Evolutionary conservation across 2,888 invertebrate species (phyloP).

Genomic region (Heteropelma amictum): DNA sequence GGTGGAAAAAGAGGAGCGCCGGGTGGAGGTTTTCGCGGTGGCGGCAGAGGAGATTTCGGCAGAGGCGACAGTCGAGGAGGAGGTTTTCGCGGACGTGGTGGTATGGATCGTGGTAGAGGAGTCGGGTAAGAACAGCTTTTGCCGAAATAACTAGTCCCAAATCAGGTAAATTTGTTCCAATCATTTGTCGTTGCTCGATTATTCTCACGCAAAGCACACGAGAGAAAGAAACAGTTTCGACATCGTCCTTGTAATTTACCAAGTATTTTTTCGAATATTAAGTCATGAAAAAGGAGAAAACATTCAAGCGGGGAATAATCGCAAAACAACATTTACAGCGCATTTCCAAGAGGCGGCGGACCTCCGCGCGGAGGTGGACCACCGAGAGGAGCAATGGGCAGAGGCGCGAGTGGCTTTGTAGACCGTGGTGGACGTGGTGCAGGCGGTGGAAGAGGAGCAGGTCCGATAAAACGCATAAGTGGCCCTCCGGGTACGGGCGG

Average conservation of each 20-base stretch:
- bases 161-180: too few species aligned
- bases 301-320: background rate
- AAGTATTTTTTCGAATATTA: background rate
- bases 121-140: constrained; percentile 56
- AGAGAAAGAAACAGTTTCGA: too few species aligned
- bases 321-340: constrained; percentile 27
- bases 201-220: too few species aligned
- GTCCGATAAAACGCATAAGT: constrained; percentile 77
- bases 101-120: constrained; percentile 77
- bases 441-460: constrained; percentile 75
- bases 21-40: constrained; percentile 68
- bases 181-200: too few species aligned
- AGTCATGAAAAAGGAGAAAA: background rate
- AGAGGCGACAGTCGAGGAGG: constrained; percentile 77
- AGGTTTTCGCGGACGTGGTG: constrained; percentile 74
- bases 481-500: constrained; percentile 81
- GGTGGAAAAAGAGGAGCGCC: constrained; percentile 71
- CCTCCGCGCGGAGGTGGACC: constrained; percentile 58
- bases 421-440: constrained; percentile 78
- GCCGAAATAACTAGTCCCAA: background rate
- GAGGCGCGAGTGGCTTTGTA: constrained; percentile 76
- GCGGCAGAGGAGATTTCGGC: constrained; percentile 73
- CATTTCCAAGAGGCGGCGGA: constrained; percentile 56
- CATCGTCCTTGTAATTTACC: too few species aligned
- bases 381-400: constrained; percentile 58